phyloP scores from a whole-genome alignment of 2,888 invertebrate genomes.

The Lochmaea capreae region DNA sequence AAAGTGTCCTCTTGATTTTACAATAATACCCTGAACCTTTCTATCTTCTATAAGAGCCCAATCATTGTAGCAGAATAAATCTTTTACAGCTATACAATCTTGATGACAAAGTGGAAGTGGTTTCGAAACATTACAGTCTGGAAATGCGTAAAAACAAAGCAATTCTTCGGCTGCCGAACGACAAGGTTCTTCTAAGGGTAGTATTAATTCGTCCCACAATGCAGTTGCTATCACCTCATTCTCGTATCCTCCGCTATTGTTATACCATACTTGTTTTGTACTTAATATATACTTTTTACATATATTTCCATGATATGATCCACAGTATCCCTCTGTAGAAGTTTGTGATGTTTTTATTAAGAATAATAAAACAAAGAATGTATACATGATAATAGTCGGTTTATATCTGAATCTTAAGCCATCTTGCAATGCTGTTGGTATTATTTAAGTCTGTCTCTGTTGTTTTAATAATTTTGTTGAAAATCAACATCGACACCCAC shows the following conservation, averaged over 20 bases:
- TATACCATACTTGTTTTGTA: constrained; percentile 70
- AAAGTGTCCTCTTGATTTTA: constrained; percentile 88
- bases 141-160: constrained; percentile 92
- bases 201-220: constrained; percentile 89
- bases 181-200: constrained; percentile 84
- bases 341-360: constrained; percentile 32
- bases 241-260: constrained; percentile 77
- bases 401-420: constrained; percentile 12
- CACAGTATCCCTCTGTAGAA: constrained; percentile 77
- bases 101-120: constrained; percentile 90
- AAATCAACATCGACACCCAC: neutral
- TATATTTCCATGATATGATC: constrained; percentile 83
- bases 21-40: constrained; percentile 81
- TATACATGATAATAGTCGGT: constrained; percentile 29
- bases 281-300: constrained; percentile 67
- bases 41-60: constrained; percentile 93
- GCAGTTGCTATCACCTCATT: constrained; percentile 88
- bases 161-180: constrained; percentile 89
- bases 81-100: constrained; percentile 91
- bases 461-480: constrained; percentile 12
- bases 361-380: constrained; percentile 36
- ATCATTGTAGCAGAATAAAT: constrained; percentile 92
- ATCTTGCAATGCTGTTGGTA: constrained; percentile 9
- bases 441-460: constrained; percentile 4
- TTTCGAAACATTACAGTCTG: constrained; percentile 74